Conservation (phyloP, 2,888 invertebrate species). For the Cosmia pyralina region DNA sequence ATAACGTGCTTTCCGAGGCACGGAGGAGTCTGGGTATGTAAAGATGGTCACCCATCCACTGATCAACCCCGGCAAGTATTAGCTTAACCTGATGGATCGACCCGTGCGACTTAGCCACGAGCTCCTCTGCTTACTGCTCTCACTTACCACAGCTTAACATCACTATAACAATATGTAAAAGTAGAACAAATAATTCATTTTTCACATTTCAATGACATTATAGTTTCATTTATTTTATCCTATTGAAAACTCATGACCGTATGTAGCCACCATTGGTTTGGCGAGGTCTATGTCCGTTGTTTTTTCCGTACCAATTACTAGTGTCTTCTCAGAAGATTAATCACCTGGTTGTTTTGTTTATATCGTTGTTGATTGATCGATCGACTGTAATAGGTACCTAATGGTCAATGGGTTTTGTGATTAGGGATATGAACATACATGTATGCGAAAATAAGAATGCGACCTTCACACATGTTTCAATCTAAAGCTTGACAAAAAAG, state of each 20-base stretch:
- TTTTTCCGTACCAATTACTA: constrained; percentile 48
- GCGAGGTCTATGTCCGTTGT: constrained; percentile 46
- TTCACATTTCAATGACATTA: constrained; percentile 30
- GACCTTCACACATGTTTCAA: not conserved
- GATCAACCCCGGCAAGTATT: no score
- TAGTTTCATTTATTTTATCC: constrained; percentile 35
- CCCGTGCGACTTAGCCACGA: no score
- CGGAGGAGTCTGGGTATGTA: no score
- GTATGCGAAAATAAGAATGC: not conserved
- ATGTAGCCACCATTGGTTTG: constrained; percentile 23
- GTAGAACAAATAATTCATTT: constrained; percentile 48
- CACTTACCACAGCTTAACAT: no score
- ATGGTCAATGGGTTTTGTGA: constrained; percentile 25
- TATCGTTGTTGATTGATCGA: constrained; percentile 71
- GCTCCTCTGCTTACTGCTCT: no score
- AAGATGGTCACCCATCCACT: no score
- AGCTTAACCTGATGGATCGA: no score
- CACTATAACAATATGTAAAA: constrained; percentile 6
- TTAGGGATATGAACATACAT: constrained; percentile 3
- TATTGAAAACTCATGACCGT: constrained; percentile 25
- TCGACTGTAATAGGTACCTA: constrained; percentile 50
- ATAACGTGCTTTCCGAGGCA: no score
- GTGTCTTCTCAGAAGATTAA: constrained; percentile 65
- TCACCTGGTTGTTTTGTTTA: constrained; percentile 65
- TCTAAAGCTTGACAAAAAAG: not conserved